Evolutionary conservation across 1,140 invertebrate genomes (phyloP).

Genomic region (Halyomorpha halys): DNA sequence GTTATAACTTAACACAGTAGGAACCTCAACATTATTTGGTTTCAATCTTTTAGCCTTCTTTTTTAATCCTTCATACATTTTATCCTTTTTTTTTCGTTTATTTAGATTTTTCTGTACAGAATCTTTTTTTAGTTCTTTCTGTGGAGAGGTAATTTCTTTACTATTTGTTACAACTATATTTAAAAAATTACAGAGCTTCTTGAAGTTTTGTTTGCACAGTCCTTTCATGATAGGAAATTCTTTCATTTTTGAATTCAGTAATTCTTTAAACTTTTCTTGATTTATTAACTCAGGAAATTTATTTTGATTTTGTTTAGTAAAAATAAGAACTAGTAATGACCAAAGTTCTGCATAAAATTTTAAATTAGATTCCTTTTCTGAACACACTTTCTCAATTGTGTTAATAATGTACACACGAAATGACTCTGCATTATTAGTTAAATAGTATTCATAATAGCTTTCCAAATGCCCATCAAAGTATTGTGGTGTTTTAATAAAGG

Average conservation of each 20-base stretch:
- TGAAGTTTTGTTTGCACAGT: background rate
- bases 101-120: background rate
- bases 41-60: background rate
- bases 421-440: background rate
- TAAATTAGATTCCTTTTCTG: background rate
- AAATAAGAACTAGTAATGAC: background rate
- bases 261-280: background rate
- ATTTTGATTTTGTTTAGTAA: background rate
- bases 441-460: background rate
- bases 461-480: background rate
- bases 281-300: background rate
- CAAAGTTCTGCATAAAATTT: conserved; percentile 1
- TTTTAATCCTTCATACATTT: background rate
- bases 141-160: background rate
- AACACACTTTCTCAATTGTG: background rate
- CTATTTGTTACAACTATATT: background rate
- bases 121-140: background rate
- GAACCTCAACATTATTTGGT: background rate
- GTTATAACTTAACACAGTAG: too few species aligned
- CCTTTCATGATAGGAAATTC: conserved; percentile 1
- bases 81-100: conserved; percentile 1
- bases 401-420: background rate
- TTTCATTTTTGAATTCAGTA: background rate
- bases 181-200: background rate
- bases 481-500: conserved; percentile 2